Conservation (phyloP, 2,797 vertebrate species). For the Sebastes matsubarae region DNA sequence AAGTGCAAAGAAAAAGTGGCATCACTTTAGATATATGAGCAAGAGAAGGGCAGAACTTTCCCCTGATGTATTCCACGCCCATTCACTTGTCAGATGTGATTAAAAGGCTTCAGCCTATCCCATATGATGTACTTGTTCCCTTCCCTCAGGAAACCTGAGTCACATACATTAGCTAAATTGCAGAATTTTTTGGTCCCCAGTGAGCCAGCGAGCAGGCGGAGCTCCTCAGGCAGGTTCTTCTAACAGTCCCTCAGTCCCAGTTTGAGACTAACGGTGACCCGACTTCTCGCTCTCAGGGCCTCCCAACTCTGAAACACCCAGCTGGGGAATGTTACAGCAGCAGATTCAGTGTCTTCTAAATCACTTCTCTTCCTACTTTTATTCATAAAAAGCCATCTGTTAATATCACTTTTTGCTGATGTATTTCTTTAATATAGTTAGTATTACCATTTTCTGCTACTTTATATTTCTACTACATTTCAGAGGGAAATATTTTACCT, state of each 20-base stretch:
- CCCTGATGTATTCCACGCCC: conserved; percentile 46
- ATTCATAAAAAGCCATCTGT: neutral
- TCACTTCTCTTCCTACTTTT: conserved; percentile 19
- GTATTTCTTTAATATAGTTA: neutral
- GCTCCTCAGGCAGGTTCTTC: conserved; percentile 56
- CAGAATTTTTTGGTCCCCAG: conserved; percentile 46
- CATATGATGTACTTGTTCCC: conserved; percentile 56
- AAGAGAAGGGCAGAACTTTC: conserved; percentile 55
- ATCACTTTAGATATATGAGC: conserved; percentile 52
- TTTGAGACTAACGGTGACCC: conserved; percentile 48
- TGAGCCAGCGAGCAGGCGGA: conserved; percentile 32
- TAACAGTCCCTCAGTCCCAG: conserved; percentile 20
- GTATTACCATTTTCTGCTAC: neutral
- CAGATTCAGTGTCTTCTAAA: conserved; percentile 23
- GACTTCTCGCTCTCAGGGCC: conserved; percentile 28
- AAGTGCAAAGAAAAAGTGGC: conserved; percentile 45
- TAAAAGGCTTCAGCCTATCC: conserved; percentile 50
- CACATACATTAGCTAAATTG: conserved; percentile 72
- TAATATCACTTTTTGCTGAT: neutral
- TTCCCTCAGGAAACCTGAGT: conserved; percentile 60
- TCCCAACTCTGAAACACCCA: conserved; percentile 22
- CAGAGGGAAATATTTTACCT: neutral
- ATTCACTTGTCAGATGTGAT: conserved; percentile 71
- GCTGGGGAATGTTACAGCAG: neutral
- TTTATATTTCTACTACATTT: neutral